Conservation (phyloP, 2,888 invertebrate species). For the Psylliodes chrysocephalus region DNA sequence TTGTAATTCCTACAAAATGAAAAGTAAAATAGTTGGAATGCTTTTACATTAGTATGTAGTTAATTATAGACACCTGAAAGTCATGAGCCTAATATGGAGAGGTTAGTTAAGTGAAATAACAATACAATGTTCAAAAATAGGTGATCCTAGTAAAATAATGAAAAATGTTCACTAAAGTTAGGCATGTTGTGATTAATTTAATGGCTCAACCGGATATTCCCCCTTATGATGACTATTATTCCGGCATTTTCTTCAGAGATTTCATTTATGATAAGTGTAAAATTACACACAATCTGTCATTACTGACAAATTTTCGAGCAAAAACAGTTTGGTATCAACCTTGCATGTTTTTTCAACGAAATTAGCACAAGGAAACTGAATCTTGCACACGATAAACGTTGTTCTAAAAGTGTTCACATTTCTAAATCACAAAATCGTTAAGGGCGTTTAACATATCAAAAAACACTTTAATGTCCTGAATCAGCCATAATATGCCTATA, state of each 20-base stretch:
- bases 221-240: conserved; percentile 61
- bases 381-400: conserved; percentile 47
- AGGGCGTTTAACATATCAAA: conserved; percentile 65
- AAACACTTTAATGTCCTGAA: conserved; percentile 45
- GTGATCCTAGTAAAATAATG: conserved; percentile 21
- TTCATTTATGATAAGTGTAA: conserved; percentile 39
- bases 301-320: conserved; percentile 32
- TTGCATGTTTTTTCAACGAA: conserved; percentile 25
- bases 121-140: conserved; percentile 44
- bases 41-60: conserved; percentile 44
- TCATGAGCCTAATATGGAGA: conserved; percentile 61
- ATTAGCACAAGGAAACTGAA: conserved; percentile 34
- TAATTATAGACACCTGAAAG: conserved; percentile 60
- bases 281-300: conserved; percentile 37
- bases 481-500: conserved; percentile 44
- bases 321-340: conserved; percentile 26
- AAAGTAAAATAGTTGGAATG: conserved; percentile 42
- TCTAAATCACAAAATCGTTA: conserved; percentile 71
- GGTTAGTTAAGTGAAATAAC: conserved; percentile 55
- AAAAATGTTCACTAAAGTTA: conserved; percentile 1
- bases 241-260: conserved; percentile 59
- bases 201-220: conserved; percentile 48
- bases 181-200: conserved; percentile 13
- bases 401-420: conserved; percentile 75
- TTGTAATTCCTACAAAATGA: conserved; percentile 90